Evolutionary conservation across 1,140 invertebrate genomes (phyloP).

Genomic region (Cydia amplana): DNA sequence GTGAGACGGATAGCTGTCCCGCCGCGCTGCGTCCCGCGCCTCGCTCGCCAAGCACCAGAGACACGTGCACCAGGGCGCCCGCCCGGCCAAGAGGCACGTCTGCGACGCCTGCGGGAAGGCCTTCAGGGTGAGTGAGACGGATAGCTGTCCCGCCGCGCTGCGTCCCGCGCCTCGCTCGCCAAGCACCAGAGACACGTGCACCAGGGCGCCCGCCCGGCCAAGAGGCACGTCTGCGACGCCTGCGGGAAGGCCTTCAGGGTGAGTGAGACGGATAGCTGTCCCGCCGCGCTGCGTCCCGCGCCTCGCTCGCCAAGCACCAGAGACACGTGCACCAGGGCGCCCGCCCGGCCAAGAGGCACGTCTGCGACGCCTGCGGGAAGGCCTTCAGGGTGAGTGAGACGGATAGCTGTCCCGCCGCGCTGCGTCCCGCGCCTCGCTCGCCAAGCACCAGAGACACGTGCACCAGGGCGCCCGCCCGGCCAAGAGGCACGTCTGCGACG

Average conservation of each 20-base stretch:
- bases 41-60: slow-evolving; percentile 50
- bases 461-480: no score
- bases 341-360: slow-evolving; percentile 50
- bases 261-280: slow-evolving; percentile 44
- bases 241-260: slow-evolving; percentile 68
- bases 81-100: slow-evolving; percentile 51
- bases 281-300: slow-evolving; percentile 44
- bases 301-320: slow-evolving; percentile 49
- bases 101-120: slow-evolving; percentile 65
- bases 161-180: slow-evolving; percentile 33
- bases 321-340: slow-evolving; percentile 53
- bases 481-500: no score
- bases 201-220: slow-evolving; percentile 48
- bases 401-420: slow-evolving; percentile 49
- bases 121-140: slow-evolving; percentile 50
- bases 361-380: slow-evolving; percentile 65
- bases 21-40: slow-evolving; percentile 44
- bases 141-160: slow-evolving; percentile 45
- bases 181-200: slow-evolving; percentile 54
- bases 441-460: no score
- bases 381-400: slow-evolving; percentile 53
- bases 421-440: no score
- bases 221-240: slow-evolving; percentile 58
- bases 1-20: slow-evolving; percentile 42
- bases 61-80: slow-evolving; percentile 51